These are phyloP conservation scores for Poecilus cupreus DNA, from an alignment of 2,888 invertebrate species.

Conservation along the genomic window DNA sequence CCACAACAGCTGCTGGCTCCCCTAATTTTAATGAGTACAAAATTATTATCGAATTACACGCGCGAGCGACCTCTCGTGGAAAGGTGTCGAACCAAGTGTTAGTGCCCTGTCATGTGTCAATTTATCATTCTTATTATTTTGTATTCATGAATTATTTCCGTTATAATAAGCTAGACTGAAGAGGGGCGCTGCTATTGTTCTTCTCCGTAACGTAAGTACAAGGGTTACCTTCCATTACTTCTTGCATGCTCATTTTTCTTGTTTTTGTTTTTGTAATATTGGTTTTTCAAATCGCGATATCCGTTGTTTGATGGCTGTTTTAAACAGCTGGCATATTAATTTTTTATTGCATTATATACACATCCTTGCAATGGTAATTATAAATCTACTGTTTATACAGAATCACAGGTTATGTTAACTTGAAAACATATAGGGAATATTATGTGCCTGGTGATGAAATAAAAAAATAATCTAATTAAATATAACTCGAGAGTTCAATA, in stretches of 20 bases:
- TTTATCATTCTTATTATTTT: constrained; percentile 60
- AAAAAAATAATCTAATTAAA: no score
- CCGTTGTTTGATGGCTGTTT: not conserved
- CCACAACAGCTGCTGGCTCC: constrained; percentile 36
- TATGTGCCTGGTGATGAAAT: no score
- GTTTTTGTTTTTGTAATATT: constrained; percentile 38
- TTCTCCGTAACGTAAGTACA: constrained; percentile 22
- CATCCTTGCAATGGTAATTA: constrained; percentile 26
- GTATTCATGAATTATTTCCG: constrained; percentile 52
- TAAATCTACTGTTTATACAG: not conserved
- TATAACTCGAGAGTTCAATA: no score
- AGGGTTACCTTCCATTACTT: constrained; percentile 14
- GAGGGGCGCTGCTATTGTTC: constrained; percentile 23
- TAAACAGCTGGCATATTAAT: constrained; percentile 31
- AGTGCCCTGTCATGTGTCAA: constrained; percentile 60
- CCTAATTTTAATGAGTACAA: constrained; percentile 62
- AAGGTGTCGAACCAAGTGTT: constrained; percentile 60
- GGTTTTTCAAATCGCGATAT: constrained; percentile 14
- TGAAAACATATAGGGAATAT: no score
- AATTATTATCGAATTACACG: constrained; percentile 64
- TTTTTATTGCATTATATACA: constrained; percentile 17
- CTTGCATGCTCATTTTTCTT: constrained; percentile 1
- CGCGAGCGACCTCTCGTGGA: constrained; percentile 59
- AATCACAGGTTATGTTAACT: no score
- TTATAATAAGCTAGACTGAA: constrained; percentile 13